Percentiles rank a stretch among this genome's conserved stretches.
Conservation (phyloP, 2,113 vertebrate genomes). For the Apeltes quadracus region DNA sequence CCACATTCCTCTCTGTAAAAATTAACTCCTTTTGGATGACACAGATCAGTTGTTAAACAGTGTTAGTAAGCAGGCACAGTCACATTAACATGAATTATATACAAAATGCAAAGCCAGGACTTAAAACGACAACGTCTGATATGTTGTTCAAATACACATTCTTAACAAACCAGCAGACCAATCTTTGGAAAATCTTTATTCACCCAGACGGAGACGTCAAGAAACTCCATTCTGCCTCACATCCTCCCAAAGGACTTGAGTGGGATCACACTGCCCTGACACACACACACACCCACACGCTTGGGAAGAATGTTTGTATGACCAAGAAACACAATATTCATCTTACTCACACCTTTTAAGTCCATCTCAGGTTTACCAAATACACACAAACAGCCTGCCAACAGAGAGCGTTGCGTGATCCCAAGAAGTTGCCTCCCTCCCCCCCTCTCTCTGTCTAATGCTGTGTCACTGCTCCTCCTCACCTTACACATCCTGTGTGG, state of each 20-base stretch:
- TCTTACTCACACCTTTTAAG: conserved; percentile 37
- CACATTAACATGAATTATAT: neutral
- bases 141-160: conserved; percentile 1
- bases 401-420: conserved; percentile 46
- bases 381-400: conserved; percentile 44
- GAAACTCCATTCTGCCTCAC: conserved; percentile 50
- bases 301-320: conserved; percentile 21
- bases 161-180: conserved; percentile 15
- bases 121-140: neutral
- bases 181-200: conserved; percentile 14
- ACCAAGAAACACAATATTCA: conserved; percentile 23
- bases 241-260: conserved; percentile 34
- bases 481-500: conserved; percentile 56
- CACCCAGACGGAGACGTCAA: conserved; percentile 41
- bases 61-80: neutral
- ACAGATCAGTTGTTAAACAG: conserved; percentile 18
- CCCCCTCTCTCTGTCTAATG: conserved; percentile 8
- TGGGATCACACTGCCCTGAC: conserved; percentile 26
- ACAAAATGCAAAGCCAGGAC: neutral
- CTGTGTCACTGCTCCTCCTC: conserved; percentile 63
- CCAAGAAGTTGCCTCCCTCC: conserved; percentile 11
- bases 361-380: conserved; percentile 60
- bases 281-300: conserved; percentile 15
- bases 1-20: conserved; percentile 38
- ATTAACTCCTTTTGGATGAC: conserved; percentile 34